phyloP scores from a whole-genome alignment of 2,797 vertebrate species.

The Oreortyx pictus region DNA sequence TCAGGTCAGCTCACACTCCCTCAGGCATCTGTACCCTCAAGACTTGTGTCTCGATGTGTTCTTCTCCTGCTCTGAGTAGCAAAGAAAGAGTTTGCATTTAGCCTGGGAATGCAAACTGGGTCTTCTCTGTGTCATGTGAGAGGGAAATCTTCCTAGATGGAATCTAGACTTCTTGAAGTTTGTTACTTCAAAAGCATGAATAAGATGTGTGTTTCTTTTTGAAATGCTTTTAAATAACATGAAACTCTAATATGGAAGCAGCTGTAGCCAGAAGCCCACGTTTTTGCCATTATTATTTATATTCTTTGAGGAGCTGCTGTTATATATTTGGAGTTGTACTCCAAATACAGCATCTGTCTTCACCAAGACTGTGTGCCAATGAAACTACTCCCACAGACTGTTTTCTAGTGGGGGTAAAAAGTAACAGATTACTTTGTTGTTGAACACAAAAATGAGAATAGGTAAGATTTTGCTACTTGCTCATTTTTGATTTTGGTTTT shows the following conservation, averaged over 20 bases:
- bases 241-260: not conserved
- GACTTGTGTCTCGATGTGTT: not conserved
- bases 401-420: not conserved
- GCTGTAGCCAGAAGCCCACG: not conserved
- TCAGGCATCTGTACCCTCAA: not conserved
- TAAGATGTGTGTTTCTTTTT: not conserved
- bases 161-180: not conserved
- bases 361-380: not conserved
- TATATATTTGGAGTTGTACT: not conserved
- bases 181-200: not conserved
- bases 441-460: not conserved
- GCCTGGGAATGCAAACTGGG: not conserved
- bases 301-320: not conserved
- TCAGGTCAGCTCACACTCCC: not conserved
- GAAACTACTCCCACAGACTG: not conserved
- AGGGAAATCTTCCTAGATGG: not conserved
- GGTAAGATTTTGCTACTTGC: not conserved
- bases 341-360: not conserved
- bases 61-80: not conserved
- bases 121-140: not conserved
- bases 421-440: not conserved
- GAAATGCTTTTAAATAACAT: conserved; percentile 8
- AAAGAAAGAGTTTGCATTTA: not conserved
- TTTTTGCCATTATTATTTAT: not conserved
- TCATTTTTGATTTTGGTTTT: not conserved